Conservation (phyloP, 1,140 invertebrate species). For the Chymomyza costata region DNA sequence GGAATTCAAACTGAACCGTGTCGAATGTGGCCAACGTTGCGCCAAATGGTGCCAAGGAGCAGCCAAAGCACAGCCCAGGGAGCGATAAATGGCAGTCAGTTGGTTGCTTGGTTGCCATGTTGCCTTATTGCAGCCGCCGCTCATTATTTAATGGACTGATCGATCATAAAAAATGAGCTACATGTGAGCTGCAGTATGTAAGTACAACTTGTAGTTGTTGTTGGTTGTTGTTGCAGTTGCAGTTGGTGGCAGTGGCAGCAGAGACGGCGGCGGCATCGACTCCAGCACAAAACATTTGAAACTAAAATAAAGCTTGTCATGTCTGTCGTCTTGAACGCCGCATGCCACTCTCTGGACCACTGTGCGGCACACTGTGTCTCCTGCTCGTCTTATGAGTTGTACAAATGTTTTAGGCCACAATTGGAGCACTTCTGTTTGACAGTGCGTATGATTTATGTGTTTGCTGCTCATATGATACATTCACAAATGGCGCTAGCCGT, state of each 20-base stretch:
- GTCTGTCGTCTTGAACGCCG: slow-evolving; percentile 12
- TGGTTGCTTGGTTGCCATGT: slow-evolving; percentile 10
- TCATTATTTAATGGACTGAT: slow-evolving; percentile 74
- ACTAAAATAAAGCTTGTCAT: slow-evolving; percentile 62
- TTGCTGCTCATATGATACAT: slow-evolving; percentile 41
- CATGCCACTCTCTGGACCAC: background rate
- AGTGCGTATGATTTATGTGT: slow-evolving; percentile 69
- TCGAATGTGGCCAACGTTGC: slow-evolving; percentile 21
- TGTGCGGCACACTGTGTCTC: background rate
- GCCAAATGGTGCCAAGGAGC: slow-evolving; percentile 37
- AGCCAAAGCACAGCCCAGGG: slow-evolving; percentile 54
- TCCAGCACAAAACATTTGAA: slow-evolving; percentile 57
- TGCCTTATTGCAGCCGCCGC: slow-evolving; percentile 22
- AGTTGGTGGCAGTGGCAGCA: slow-evolving; percentile 21
- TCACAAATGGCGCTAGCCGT: no score
- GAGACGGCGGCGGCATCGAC: slow-evolving; percentile 24
- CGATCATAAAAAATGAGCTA: slow-evolving; percentile 73
- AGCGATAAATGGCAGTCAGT: slow-evolving; percentile 63
- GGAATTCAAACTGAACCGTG: slow-evolving; percentile 61
- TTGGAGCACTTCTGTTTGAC: slow-evolving; percentile 73
- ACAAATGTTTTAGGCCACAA: slow-evolving; percentile 72
- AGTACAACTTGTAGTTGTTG: slow-evolving; percentile 53
- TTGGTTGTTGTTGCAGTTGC: slow-evolving; percentile 7
- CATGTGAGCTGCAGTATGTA: slow-evolving; percentile 58
- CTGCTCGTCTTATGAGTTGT: slow-evolving; percentile 40